Evolutionary conservation across 1,140 invertebrate species (phyloP).

Genomic region (Anastrepha obliqua): DNA sequence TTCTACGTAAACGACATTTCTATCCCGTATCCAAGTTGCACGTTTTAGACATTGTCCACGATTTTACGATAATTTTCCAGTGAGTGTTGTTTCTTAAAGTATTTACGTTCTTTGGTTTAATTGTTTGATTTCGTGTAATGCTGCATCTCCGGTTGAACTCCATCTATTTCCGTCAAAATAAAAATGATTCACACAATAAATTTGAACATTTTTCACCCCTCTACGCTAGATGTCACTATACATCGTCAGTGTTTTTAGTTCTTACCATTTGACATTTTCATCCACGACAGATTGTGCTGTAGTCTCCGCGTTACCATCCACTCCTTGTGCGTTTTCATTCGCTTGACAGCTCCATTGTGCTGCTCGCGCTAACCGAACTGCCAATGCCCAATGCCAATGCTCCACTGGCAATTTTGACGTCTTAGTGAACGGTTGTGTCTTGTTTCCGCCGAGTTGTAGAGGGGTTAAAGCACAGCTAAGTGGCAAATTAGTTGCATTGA

Average conservation of each 20-base stretch:
- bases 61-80: too few species aligned
- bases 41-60: too few species aligned
- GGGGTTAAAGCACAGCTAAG: constrained; percentile 37
- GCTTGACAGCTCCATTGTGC: constrained; percentile 14
- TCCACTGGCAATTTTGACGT: constrained; percentile 42
- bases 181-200: not conserved
- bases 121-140: too few species aligned
- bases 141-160: not conserved
- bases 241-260: not conserved
- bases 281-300: not conserved
- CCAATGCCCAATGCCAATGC: not conserved
- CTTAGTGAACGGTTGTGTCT: constrained; percentile 48
- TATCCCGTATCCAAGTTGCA: too few species aligned
- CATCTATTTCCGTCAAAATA: not conserved
- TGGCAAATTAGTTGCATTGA: constrained; percentile 31
- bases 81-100: too few species aligned
- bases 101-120: too few species aligned
- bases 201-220: not conserved
- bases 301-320: not conserved
- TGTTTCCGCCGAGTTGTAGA: constrained; percentile 47
- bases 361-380: not conserved
- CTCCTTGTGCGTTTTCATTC: not conserved
- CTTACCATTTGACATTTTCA: not conserved
- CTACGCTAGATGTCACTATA: not conserved
- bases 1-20: too few species aligned